Conservation (phyloP, 2,797 vertebrate species). For the Lutjanus campechanus region DNA sequence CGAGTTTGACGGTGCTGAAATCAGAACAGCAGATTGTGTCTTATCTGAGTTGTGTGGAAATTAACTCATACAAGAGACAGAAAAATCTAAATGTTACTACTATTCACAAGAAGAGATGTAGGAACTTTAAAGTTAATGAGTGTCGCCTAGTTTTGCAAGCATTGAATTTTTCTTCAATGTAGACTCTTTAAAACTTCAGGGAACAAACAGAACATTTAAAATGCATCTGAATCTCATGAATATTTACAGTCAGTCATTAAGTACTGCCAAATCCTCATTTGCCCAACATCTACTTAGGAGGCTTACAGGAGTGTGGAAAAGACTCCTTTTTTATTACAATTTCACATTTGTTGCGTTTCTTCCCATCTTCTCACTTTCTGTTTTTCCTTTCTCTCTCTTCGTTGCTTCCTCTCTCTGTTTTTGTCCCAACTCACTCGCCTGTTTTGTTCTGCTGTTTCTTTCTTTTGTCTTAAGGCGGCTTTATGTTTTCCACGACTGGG, state of each 20-base stretch:
- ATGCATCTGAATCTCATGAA: slow-evolving; percentile 37
- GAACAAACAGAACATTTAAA: slow-evolving; percentile 35
- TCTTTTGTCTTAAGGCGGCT: background rate
- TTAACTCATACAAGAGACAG: background rate
- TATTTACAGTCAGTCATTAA: slow-evolving; percentile 57
- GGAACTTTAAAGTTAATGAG: slow-evolving; percentile 1
- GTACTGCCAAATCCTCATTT: slow-evolving; percentile 24
- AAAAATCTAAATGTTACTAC: background rate
- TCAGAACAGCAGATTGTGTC: background rate
- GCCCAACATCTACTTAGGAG: slow-evolving; percentile 38
- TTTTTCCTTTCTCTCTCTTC: slow-evolving; percentile 1
- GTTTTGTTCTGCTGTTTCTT: slow-evolving; percentile 24
- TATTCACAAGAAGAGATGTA: background rate
- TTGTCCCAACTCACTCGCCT: background rate
- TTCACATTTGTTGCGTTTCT: slow-evolving; percentile 3
- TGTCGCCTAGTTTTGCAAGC: background rate
- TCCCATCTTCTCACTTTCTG: background rate
- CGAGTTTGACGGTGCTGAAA: slow-evolving; percentile 15
- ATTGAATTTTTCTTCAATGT: slow-evolving; percentile 9
- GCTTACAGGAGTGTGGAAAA: slow-evolving; percentile 15
- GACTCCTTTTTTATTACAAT: slow-evolving; percentile 10
- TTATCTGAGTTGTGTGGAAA: background rate
- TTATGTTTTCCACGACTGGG: background rate
- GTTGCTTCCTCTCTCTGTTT: slow-evolving; percentile 11
- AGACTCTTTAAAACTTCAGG: slow-evolving; percentile 17